These are phyloP conservation scores for Phyllotis vaccarum DNA, from an alignment of 2,797 vertebrate species.

Conservation along the genomic window DNA sequence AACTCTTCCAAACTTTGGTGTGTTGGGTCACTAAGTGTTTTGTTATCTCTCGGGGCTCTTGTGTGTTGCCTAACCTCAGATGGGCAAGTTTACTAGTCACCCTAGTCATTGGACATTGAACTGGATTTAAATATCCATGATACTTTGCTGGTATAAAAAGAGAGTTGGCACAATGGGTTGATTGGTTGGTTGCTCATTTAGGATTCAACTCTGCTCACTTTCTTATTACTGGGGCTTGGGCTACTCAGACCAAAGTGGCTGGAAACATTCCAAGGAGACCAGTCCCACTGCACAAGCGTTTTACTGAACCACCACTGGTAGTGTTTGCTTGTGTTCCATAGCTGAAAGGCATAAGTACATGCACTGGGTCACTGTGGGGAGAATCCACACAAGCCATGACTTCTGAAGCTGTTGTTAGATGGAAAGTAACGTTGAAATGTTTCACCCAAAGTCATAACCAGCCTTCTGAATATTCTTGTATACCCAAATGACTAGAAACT, in stretches of 20 bases:
- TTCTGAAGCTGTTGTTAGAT: not conserved
- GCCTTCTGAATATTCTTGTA: not conserved
- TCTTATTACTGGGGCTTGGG: not conserved
- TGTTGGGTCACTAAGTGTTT: not conserved
- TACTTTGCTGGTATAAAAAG: not conserved
- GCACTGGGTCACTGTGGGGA: not conserved
- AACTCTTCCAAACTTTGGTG: not conserved
- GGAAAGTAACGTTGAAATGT: not conserved
- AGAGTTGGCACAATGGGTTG: not conserved
- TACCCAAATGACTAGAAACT: not conserved
- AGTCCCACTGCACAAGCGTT: not conserved
- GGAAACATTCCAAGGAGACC: not conserved
- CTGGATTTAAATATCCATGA: not conserved
- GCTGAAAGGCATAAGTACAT: not conserved
- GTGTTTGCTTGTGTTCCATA: not conserved
- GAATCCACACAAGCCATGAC: not conserved
- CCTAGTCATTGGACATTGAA: not conserved
- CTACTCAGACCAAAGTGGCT: not conserved
- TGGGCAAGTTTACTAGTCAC: not conserved
- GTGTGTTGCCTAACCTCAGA: not conserved
- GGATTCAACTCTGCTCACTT: not conserved
- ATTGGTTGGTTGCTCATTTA: not conserved
- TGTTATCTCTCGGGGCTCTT: not conserved
- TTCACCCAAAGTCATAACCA: not conserved
- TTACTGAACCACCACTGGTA: not conserved